These are phyloP conservation scores for Cantharis rufa DNA, from an alignment of 2,888 invertebrate species.

Conservation along the genomic window DNA sequence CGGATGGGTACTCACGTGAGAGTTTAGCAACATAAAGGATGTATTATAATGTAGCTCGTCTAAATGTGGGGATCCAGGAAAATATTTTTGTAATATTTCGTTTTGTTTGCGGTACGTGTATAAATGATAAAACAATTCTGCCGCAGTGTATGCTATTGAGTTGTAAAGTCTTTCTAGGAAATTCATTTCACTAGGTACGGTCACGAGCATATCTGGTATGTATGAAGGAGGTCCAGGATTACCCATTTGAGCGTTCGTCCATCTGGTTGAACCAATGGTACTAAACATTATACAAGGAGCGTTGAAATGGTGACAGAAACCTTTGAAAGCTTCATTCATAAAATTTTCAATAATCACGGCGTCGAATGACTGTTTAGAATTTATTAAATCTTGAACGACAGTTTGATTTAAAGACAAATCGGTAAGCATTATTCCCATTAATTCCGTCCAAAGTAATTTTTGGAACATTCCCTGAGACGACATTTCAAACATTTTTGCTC, in stretches of 20 bases:
- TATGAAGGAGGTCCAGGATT: constrained; percentile 55
- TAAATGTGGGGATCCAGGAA: constrained; percentile 28
- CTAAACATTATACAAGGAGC: constrained; percentile 46
- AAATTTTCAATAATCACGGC: constrained; percentile 52
- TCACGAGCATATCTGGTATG: constrained; percentile 52
- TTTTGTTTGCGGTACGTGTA: constrained; percentile 26
- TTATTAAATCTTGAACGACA: constrained; percentile 29
- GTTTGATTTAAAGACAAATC: constrained; percentile 23
- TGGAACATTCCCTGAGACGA: background rate
- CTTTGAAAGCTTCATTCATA: constrained; percentile 54
- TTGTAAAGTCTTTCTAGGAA: constrained; percentile 26
- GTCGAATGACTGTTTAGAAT: constrained; percentile 45
- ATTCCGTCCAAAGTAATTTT: background rate
- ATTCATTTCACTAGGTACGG: background rate
- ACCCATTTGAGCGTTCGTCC: constrained; percentile 56
- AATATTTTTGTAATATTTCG: constrained; percentile 29
- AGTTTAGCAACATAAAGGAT: constrained; percentile 33
- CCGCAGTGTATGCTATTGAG: background rate
- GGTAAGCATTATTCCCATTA: background rate
- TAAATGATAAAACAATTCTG: constrained; percentile 8
- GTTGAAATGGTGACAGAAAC: constrained; percentile 44
- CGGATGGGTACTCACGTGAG: constrained; percentile 27
- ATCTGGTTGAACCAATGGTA: constrained; percentile 49
- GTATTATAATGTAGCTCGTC: constrained; percentile 31
- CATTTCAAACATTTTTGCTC: background rate